Evolutionary conservation across 2,888 invertebrate genomes (phyloP), one percentile per base, ranked within the genome.

Genomic region (Dascillus cervinus): DNA sequence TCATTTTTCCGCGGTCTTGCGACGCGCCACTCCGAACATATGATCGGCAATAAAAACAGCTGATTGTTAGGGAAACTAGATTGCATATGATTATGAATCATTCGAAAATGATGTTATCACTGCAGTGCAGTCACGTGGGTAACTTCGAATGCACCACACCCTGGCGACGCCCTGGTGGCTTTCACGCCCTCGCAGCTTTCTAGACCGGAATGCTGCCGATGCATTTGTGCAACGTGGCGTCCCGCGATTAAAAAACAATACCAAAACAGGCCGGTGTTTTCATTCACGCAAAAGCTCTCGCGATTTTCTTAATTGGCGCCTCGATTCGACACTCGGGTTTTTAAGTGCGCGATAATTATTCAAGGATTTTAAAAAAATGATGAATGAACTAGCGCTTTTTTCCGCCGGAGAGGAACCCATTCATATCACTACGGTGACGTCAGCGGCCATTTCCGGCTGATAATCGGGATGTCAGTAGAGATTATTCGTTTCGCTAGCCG

Each of bases 141-240:
- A 23, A 37, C 34, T 40, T 38, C 34, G 33, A 43, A 36, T 41
- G 39, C 43, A 50, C 48, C 49, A 46, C 46, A 47, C 45, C 47
- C 46, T 43, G 42, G 29, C 44, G 39, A 41, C 43, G 45, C 43
- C 44, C 44, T 44, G 32, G 29, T 39, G 36, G 34, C 35, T 42
- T 46, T 44, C 41, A 42, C 45, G 43, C 44, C 40, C 40, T 41
- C 40, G 36, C 35, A 34, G 43, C 46, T 48, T 46, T 48, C 48
- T 45, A 43, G 34, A 32, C 26, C 37, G 38, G 31, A 38, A 38
- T 37, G 29, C 29, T 19, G 19, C 29, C 20, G 20, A 22, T 32
- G 31, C 24, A 34, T 22, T 17, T 22, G 22, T 34, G 34, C 34
- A 34, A 26, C 26, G 34, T 30, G 30, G 37, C 28, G 27, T 28